Conservation (phyloP, 2,797 vertebrate species). For the Rhinatrema bivittatum region DNA sequence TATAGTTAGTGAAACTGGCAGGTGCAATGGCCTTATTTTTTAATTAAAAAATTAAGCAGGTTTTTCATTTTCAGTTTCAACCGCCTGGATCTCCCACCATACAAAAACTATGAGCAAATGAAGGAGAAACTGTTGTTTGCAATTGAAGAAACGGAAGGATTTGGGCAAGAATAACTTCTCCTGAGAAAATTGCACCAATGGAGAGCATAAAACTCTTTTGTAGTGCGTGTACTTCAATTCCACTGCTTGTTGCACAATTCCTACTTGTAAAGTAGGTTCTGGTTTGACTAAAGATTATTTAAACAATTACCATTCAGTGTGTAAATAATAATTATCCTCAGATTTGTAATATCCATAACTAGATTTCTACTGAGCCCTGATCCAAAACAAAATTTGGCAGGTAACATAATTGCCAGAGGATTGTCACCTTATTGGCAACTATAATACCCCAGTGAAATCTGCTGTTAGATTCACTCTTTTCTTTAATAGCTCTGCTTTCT, state of each 20-base stretch:
- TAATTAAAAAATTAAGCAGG: not conserved
- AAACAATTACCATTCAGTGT: slow-evolving; percentile 49
- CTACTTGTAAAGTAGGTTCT: slow-evolving; percentile 52
- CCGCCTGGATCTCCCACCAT: slow-evolving; percentile 87
- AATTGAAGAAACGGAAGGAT: slow-evolving; percentile 94
- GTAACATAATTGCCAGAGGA: slow-evolving; percentile 25
- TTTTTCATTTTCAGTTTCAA: slow-evolving; percentile 74
- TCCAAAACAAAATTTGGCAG: no score
- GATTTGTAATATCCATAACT: slow-evolving; percentile 34
- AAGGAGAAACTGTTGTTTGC: slow-evolving; percentile 93
- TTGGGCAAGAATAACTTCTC: slow-evolving; percentile 87
- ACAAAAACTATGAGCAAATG: slow-evolving; percentile 92
- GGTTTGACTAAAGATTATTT: slow-evolving; percentile 48
- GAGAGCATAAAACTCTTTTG: slow-evolving; percentile 36
- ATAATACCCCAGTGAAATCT: no score
- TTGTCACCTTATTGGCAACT: slow-evolving; percentile 34
- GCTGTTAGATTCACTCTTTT: slow-evolving; percentile 36
- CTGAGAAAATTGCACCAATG: slow-evolving; percentile 26
- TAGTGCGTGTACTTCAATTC: slow-evolving; percentile 40
- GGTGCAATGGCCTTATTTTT: no score
- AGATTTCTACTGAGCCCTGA: slow-evolving; percentile 45
- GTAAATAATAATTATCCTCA: slow-evolving; percentile 47
- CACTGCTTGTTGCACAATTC: slow-evolving; percentile 57
- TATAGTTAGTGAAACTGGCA: no score
- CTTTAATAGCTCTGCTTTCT: no score